phyloP scores from a whole-genome alignment of 2,888 invertebrate species.

The Pachliopta kotzebuea region DNA sequence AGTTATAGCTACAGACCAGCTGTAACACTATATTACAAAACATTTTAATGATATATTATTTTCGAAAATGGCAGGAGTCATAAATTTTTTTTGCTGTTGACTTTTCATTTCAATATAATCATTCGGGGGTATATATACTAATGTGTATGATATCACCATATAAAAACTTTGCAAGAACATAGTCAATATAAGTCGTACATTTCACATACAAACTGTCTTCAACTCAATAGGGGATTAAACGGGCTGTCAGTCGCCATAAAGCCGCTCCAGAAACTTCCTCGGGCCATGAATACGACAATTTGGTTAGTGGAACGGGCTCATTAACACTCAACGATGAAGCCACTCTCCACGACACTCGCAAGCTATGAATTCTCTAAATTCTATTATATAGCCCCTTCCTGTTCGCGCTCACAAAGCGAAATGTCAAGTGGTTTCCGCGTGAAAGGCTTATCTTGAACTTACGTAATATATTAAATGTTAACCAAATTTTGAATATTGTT shows the following conservation, averaged over 20 bases:
- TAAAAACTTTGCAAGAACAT: neutral
- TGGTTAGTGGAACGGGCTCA: constrained; percentile 48
- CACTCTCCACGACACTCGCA: constrained; percentile 22
- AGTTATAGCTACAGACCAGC: too few species aligned
- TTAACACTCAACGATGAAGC: constrained; percentile 38
- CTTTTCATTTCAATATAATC: too few species aligned
- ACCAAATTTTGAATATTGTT: neutral
- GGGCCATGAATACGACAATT: constrained; percentile 53
- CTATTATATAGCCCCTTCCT: constrained; percentile 22
- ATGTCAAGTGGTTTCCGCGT: constrained; percentile 13
- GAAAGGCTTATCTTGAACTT: constrained; percentile 5
- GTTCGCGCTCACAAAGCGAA: constrained; percentile 15
- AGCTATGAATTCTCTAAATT: constrained; percentile 28
- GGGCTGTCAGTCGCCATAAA: constrained; percentile 24
- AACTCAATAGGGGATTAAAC: constrained; percentile 15
- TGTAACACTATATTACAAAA: too few species aligned
- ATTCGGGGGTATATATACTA: too few species aligned
- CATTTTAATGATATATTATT: too few species aligned
- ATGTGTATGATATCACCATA: neutral
- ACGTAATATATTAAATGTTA: constrained; percentile 4
- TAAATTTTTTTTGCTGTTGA: too few species aligned
- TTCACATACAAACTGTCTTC: constrained; percentile 3
- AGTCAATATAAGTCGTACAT: constrained; percentile 7
- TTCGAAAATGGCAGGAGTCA: too few species aligned
- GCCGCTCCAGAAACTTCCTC: constrained; percentile 30